Evolutionary conservation across 2,113 vertebrate species (phyloP), one percentile per base, ranked within the genome.

Genomic region (Epinephelus fuscoguttatus): DNA sequence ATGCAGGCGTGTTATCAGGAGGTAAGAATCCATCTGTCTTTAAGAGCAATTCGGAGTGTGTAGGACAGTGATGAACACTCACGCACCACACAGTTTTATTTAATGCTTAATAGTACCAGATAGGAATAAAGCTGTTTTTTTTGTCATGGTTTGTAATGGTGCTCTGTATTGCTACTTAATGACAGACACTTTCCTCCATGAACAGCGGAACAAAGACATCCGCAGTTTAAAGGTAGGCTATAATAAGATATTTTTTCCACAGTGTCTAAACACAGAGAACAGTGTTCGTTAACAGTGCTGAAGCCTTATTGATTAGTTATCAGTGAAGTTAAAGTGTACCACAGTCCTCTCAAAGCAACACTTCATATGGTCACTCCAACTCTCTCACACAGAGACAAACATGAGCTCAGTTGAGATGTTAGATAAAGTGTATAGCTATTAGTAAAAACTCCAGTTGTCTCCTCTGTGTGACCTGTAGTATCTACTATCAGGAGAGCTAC

Each of bases 231-330:
- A 74, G 60, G 45, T 30, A 47, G 70, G 23, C 21, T 37, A 37
- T 53, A 3, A 62, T 64, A 0, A 37, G 7, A n/a, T 21, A 52
- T 61, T 68, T 71, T 52, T 64, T 27, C 64, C 86, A 89, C 85
- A 88, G 88, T 89, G 82, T 74, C 53, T 64, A 15, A 61, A 76
- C 68, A 78, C 68, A 74, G 23, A 86, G 21, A 66, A 71, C 69
- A 81, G 75, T 63, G 83, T 77, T 72, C 63, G 73, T 80, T 85
- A 93, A 94, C 93, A 93, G 92, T 93, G 83, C 87, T 87, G 61
- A 85, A 92, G 91, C 89, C 88, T 52, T 86, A 59, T 70, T 83
- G 80, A 90, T 88, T 78, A 42, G 37, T 76, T 52, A 81, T 86
- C 56, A 70, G 52, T 83, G 27, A 82, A 45, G 86, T 84, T 70